phyloP scores from a whole-genome alignment of 2,888 invertebrate genomes.

The Spicauda simplicius region DNA sequence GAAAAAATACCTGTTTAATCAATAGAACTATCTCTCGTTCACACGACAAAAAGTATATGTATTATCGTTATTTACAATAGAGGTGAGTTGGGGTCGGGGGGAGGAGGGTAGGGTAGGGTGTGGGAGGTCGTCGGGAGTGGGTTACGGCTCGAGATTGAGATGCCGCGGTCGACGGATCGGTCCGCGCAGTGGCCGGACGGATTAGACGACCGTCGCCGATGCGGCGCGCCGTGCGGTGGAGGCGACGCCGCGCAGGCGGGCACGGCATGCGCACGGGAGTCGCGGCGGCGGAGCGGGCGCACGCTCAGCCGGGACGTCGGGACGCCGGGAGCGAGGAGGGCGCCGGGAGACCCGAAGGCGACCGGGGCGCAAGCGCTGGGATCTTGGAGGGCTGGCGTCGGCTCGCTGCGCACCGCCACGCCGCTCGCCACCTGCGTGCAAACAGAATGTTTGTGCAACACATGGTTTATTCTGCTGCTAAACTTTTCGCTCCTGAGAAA shows the following conservation, averaged over 20 bases:
- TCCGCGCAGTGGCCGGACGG: constrained; percentile 62
- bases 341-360: constrained; percentile 51
- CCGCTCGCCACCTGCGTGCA: constrained; percentile 79
- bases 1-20: constrained; percentile 84
- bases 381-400: constrained; percentile 46
- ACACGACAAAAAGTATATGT: constrained; percentile 80
- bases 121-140: constrained; percentile 48
- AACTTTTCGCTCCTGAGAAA: background rate
- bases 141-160: constrained; percentile 55
- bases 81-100: constrained; percentile 52
- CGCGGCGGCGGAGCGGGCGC: constrained; percentile 40
- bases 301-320: constrained; percentile 35
- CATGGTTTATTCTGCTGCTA: background rate
- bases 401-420: constrained; percentile 74
- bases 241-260: constrained; percentile 46
- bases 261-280: constrained; percentile 48
- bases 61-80: constrained; percentile 83
- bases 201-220: constrained; percentile 58
- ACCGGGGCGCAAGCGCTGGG: constrained; percentile 45
- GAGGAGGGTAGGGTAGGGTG: constrained; percentile 47
- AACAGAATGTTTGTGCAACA: constrained; percentile 2
- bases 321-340: constrained; percentile 41
- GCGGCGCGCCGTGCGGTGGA: constrained; percentile 55
- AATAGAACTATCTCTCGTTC: constrained; percentile 81
- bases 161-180: constrained; percentile 71